A percentile compares a stretch with the other conserved stretches of the same genome.
Evolutionary conservation across 2,797 vertebrate genomes (phyloP).

Genomic region (Erithacus rubecula): DNA sequence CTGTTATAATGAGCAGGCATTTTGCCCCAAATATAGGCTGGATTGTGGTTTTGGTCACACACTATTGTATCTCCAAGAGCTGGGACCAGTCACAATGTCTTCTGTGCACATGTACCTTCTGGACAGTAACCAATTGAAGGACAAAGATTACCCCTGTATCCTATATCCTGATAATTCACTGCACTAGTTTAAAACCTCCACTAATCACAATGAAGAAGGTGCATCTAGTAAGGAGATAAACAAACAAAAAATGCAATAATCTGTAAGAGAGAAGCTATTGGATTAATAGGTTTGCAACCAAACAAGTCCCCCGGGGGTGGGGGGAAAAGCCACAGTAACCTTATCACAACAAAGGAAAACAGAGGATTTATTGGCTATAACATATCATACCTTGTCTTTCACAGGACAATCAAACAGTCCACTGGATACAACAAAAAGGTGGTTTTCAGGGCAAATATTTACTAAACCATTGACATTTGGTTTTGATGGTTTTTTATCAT

Average conservation of each 20-base stretch:
- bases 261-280: background rate
- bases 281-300: background rate
- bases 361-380: background rate
- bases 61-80: background rate
- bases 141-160: background rate
- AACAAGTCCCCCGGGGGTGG: background rate
- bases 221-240: background rate
- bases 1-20: rapidly evolving
- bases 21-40: background rate
- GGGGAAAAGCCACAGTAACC: background rate
- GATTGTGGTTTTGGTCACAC: background rate
- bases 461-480: rapidly evolving
- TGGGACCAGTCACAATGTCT: background rate
- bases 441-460: background rate
- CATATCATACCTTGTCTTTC: background rate
- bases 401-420: background rate
- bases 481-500: rapidly evolving
- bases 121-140: background rate
- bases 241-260: background rate
- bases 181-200: background rate
- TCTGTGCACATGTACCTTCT: background rate
- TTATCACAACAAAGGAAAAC: background rate
- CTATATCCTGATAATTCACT: background rate
- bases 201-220: background rate
- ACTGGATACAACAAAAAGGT: background rate